Conservation (phyloP, 2,113 vertebrate genomes). For the Sphaerodactylus townsendi region DNA sequence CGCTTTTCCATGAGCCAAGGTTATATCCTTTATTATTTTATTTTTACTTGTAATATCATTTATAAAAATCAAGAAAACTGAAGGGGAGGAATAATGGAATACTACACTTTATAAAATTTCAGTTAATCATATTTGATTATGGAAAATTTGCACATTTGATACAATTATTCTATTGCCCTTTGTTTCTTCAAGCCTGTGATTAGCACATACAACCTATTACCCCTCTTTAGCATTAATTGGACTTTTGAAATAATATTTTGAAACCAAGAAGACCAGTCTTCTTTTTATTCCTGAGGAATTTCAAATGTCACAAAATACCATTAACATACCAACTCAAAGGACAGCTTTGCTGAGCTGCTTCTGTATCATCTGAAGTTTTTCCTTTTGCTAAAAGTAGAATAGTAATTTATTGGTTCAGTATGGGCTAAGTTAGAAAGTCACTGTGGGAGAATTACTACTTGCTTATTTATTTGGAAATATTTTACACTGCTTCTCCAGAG, state of each 20-base stretch:
- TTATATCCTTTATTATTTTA: neutral
- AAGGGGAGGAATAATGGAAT: neutral
- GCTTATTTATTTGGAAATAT: too few relatives aligned
- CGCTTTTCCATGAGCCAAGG: neutral
- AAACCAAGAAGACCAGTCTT: neutral
- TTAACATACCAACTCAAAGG: neutral
- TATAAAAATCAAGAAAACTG: neutral
- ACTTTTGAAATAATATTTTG: neutral
- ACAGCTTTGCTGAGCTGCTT: neutral
- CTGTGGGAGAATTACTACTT: neutral
- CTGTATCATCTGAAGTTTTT: neutral
- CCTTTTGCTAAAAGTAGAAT: neutral
- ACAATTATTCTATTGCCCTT: neutral
- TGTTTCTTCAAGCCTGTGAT: neutral
- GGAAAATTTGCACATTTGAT: neutral
- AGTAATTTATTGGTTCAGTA: neutral
- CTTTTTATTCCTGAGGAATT: neutral
- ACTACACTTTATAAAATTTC: neutral
- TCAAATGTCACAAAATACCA: neutral
- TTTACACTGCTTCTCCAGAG: too few relatives aligned
- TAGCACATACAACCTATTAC: neutral
- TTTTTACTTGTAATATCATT: neutral
- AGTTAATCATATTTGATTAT: neutral
- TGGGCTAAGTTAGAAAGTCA: neutral
- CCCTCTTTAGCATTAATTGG: neutral